Conservation (phyloP, 2,797 vertebrate species). For the Nannoperca australis region DNA sequence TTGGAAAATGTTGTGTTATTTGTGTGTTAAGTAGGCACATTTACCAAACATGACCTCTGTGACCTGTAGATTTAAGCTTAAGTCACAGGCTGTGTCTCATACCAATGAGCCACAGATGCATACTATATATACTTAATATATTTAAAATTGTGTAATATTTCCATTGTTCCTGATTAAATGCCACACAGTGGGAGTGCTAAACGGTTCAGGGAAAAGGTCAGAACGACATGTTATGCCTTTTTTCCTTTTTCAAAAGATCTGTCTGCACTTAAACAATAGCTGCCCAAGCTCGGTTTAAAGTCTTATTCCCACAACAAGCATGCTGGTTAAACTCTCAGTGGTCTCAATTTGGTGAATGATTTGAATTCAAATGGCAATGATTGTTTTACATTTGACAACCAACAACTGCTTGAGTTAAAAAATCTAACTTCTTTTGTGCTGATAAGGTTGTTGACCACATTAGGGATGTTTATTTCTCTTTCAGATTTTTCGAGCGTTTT, state of each 20-base stretch:
- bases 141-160: constrained; percentile 10
- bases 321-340: constrained; percentile 3
- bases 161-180: constrained; percentile 47
- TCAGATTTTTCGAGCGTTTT: constrained; percentile 4
- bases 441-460: constrained; percentile 34
- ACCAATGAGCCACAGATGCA: constrained; percentile 26
- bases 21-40: constrained; percentile 8
- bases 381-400: not conserved
- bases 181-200: constrained; percentile 26
- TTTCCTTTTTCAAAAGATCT: constrained; percentile 6
- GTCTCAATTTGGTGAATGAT: not conserved
- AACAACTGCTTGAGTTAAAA: not conserved
- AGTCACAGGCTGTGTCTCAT: not conserved
- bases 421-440: not conserved
- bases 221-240: constrained; percentile 4
- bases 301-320: constrained; percentile 4
- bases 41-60: constrained; percentile 20
- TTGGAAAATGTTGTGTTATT: constrained; percentile 27
- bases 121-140: constrained; percentile 16
- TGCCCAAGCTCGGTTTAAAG: constrained; percentile 9
- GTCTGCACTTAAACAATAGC: constrained; percentile 21
- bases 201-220: constrained; percentile 56
- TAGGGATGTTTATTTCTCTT: constrained; percentile 27
- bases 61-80: constrained; percentile 11
- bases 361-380: constrained; percentile 6